Base-by-base conservation (phyloP, 1,140 invertebrate genomes). In the Chrysomallon squamiferum region DNA sequence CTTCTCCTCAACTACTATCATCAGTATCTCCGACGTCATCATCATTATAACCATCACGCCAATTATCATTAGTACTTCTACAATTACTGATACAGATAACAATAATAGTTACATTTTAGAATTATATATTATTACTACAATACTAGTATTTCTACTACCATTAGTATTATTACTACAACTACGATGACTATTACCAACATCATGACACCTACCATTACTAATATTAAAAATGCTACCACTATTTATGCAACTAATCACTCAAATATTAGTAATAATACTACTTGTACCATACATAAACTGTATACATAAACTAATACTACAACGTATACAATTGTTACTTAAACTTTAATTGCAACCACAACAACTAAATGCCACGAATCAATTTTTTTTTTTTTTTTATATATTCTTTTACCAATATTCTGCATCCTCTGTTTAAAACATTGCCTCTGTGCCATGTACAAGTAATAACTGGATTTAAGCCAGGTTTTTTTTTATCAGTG, bases 81-180 rank as follows among this genome's bases (percentile, higher is more conserved):
- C 54, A 29, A 52, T 33, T 30, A 56, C 49, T 63, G 20, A 1
- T 30, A 56, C 49, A 59, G 2, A 25, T 43, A 56, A 25, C 58
- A 52, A 9, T 56, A 56, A 13, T 41, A 52, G 22, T 61, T 13
- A 7, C 47, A 25, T 15, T n/a, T n/a, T n/a, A n/a, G n/a, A n/a
- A n/a, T n/a, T n/a, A n/a, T 25, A 25, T 18, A 52, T 7, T 29
- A 52, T 7, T 29, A 7, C 7, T 18, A 7, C n/a, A 35, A 20
- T 22, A 30, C 30, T 22, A 58, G 9, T 33, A 58, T 27, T 58
- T 7, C 22, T 18, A 58, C 30, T 58, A 58, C 30, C 33, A 52
- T 30, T 63, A 52, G 25, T 56, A 56, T 33, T 58, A 56, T 33
- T 35, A 52, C 49, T 47, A 61, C 54, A 22, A 35, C 38, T 25